Percentiles rank a stretch among this genome's conserved stretches.
Evolutionary conservation across 2,888 invertebrate genomes (phyloP).

Genomic region (Pseudococcus longispinus): DNA sequence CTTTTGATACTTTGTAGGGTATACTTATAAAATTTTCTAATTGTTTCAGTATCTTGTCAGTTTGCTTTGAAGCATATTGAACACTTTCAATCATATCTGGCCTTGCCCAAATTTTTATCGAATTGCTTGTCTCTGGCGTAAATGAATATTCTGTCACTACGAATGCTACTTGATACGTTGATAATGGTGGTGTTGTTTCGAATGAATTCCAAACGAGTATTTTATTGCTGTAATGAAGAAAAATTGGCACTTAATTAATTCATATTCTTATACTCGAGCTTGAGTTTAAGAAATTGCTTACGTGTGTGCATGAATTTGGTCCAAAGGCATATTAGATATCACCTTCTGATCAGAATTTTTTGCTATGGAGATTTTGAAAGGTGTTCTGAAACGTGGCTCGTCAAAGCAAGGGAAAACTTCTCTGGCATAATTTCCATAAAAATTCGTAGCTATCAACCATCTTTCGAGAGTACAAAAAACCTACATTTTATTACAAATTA

Average conservation of each 20-base stretch:
- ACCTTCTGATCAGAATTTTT: slow-evolving; percentile 62
- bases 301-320: background rate
- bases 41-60: slow-evolving; percentile 65
- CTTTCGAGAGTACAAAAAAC: slow-evolving; percentile 63
- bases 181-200: slow-evolving; percentile 58
- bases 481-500: background rate
- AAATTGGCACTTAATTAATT: background rate
- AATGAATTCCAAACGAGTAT: slow-evolving; percentile 42
- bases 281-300: background rate
- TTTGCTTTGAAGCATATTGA: slow-evolving; percentile 67
- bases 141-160: slow-evolving; percentile 79
- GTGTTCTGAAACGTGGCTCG: slow-evolving; percentile 82
- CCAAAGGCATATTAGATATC: slow-evolving; percentile 59
- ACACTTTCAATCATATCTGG: slow-evolving; percentile 61
- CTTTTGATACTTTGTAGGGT: slow-evolving; percentile 68
- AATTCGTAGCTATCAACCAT: slow-evolving; percentile 80
- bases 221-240: background rate
- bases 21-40: slow-evolving; percentile 71
- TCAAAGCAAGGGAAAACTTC: slow-evolving; percentile 88
- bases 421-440: slow-evolving; percentile 79
- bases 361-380: slow-evolving; percentile 74
- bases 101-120: slow-evolving; percentile 58
- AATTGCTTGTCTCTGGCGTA: slow-evolving; percentile 58
- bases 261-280: background rate
- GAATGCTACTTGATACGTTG: slow-evolving; percentile 78